Evolutionary conservation across 2,888 invertebrate genomes (phyloP).

Genomic region (Enchytraeus crypticus): DNA sequence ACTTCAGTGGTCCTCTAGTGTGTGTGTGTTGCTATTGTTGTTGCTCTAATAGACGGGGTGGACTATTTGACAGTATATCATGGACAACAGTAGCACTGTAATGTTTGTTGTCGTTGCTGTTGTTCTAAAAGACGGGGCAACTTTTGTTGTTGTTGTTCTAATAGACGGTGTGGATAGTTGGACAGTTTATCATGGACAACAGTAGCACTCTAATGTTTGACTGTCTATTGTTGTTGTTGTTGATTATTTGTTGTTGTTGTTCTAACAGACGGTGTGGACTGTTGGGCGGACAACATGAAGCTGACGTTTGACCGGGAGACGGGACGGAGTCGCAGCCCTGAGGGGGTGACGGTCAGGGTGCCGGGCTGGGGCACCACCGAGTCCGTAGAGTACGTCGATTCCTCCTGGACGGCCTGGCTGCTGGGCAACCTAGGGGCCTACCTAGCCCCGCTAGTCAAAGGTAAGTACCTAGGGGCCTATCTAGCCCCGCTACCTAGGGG

Average conservation of each 20-base stretch:
- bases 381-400: slow-evolving; percentile 20
- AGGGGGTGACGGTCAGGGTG: slow-evolving; percentile 15
- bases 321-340: slow-evolving; percentile 1
- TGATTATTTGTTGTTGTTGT: background rate
- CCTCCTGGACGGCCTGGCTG: slow-evolving; percentile 19
- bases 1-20: too few species aligned
- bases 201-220: background rate
- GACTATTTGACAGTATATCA: too few species aligned
- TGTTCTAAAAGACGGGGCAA: too few species aligned
- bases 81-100: too few species aligned
- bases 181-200: background rate
- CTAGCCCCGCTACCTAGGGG: too few species aligned
- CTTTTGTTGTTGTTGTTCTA: too few species aligned
- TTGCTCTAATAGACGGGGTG: too few species aligned
- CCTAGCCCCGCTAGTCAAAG: slow-evolving; percentile 8
- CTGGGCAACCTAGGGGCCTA: slow-evolving; percentile 20
- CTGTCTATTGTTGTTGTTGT: background rate
- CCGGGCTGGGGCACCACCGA: slow-evolving; percentile 20
- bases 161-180: too few species aligned
- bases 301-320: slow-evolving; percentile 13
- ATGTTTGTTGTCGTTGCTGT: too few species aligned
- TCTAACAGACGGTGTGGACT: slow-evolving; percentile 3
- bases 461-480: slow-evolving; percentile 3
- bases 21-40: too few species aligned
- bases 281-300: slow-evolving; percentile 17